A percentile compares a stretch with the other conserved stretches of the same genome.
These are phyloP conservation scores for Chrysolina haemoptera DNA, from an alignment of 2,888 invertebrate genomes.

Conservation along the genomic window DNA sequence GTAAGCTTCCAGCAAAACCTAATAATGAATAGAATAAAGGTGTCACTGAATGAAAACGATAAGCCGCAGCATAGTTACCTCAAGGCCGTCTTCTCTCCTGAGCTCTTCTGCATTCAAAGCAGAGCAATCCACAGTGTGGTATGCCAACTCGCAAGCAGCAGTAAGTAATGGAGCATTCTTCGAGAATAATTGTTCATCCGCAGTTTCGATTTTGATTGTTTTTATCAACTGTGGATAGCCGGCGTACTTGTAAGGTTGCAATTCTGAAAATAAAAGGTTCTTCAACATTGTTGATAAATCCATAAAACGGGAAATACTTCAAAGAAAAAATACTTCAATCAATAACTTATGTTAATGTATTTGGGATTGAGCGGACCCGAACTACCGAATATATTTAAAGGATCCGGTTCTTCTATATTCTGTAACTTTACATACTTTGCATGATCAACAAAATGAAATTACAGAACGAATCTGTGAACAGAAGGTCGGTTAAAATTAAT, in stretches of 20 bases:
- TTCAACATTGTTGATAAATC: neutral
- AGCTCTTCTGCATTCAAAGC: conserved; percentile 98
- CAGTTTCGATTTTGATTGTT: conserved; percentile 94
- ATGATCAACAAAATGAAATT: too few relatives aligned
- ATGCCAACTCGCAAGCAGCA: conserved; percentile 94
- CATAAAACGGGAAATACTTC: neutral
- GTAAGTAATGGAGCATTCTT: conserved; percentile 87
- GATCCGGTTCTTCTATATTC: too few relatives aligned
- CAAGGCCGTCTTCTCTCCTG: conserved; percentile 92
- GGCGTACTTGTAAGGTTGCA: conserved; percentile 98
- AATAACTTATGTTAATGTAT: too few relatives aligned
- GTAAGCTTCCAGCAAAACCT: conserved; percentile 90
- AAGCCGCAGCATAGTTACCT: conserved; percentile 70
- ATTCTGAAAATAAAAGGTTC: conserved; percentile 72
- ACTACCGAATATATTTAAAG: too few relatives aligned
- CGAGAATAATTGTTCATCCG: conserved; percentile 93
- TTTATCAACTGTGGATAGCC: conserved; percentile 98
- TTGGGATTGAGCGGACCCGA: too few relatives aligned
- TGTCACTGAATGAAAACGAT: conserved; percentile 24
- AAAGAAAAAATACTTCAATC: neutral
- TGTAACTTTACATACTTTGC: too few relatives aligned
- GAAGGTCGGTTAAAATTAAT: too few relatives aligned
- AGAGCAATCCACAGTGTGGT: conserved; percentile 96
- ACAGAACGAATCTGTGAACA: too few relatives aligned
- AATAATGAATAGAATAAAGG: conserved; percentile 35